Evolutionary conservation across 2,797 vertebrate species (phyloP).

Genomic region (Myripristis murdjan): DNA sequence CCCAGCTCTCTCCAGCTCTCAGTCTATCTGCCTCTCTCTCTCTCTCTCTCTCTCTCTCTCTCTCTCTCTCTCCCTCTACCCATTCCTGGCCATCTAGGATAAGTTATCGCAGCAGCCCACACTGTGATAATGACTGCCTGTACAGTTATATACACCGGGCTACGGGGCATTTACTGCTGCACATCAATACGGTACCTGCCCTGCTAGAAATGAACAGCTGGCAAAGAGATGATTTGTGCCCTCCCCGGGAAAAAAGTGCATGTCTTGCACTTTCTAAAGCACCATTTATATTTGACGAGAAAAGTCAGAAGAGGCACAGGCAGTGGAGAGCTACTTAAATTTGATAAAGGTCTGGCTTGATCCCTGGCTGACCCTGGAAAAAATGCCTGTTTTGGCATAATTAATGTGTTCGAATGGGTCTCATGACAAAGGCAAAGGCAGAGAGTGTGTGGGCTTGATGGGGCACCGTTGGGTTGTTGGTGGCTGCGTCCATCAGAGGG

Average conservation of each 20-base stretch:
- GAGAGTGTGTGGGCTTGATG: conserved; percentile 32
- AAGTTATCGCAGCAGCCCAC: conserved; percentile 56
- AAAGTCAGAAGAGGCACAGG: conserved; percentile 13
- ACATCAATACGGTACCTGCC: conserved; percentile 43
- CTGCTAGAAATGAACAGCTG: conserved; percentile 61
- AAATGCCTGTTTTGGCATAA: conserved; percentile 43
- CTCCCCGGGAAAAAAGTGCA: conserved; percentile 61
- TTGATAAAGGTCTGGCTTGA: conserved; percentile 51
- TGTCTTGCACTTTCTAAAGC: conserved; percentile 58
- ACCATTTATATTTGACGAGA: conserved; percentile 60
- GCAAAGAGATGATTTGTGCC: conserved; percentile 54
- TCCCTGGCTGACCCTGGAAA: conserved; percentile 50
- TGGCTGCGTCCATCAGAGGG: conserved; percentile 54
- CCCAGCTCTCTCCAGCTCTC: conserved; percentile 36
- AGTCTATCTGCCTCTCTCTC: conserved; percentile 23
- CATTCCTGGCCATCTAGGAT: conserved; percentile 36
- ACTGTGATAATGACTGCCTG: conserved; percentile 36
- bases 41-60: background rate
- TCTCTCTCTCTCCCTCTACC: conserved; percentile 17
- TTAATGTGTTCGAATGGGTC: conserved; percentile 38
- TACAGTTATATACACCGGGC: conserved; percentile 40
- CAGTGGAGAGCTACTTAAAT: conserved; percentile 41
- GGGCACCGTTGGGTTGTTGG: conserved; percentile 12
- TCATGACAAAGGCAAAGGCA: conserved; percentile 62
- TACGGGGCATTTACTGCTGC: conserved; percentile 36